A percentile compares a stretch with the other conserved stretches of the same genome.
Conservation (phyloP, 2,113 vertebrate genomes). For the Hydropotes inermis region DNA sequence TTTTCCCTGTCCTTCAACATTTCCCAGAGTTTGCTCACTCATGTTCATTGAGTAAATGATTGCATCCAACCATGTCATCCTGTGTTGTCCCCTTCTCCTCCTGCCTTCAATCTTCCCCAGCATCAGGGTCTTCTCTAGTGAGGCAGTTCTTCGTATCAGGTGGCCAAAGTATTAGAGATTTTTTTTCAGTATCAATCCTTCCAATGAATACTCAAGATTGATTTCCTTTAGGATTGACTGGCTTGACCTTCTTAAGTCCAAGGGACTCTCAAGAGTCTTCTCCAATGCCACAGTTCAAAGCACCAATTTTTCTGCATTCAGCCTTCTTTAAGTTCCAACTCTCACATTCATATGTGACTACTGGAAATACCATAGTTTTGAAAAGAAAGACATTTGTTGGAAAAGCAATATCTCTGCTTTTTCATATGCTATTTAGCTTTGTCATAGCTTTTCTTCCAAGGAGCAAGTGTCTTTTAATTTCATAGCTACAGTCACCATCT, state of each 20-base stretch:
- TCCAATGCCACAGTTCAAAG: background rate
- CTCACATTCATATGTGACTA: background rate
- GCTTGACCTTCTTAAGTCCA: background rate
- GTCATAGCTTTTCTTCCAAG: background rate
- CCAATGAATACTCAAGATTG: background rate
- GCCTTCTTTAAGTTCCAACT: background rate
- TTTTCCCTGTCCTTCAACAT: background rate
- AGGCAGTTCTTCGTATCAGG: background rate
- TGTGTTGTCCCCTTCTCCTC: background rate
- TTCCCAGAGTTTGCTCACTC: rapidly evolving
- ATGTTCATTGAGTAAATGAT: background rate
- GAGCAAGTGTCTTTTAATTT: background rate
- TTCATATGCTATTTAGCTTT: background rate
- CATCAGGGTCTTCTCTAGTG: background rate
- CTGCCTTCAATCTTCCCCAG: background rate
- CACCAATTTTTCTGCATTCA: background rate
- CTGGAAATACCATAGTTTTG: background rate
- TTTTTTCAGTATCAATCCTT: background rate
- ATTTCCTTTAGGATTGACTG: background rate
- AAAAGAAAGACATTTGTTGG: background rate
- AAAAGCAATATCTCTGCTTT: background rate
- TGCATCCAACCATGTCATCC: background rate
- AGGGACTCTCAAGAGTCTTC: background rate
- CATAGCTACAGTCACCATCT: background rate
- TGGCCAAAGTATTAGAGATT: background rate